phyloP scores from a whole-genome alignment of 2,888 invertebrate species.

The Iphiclides podalirius region DNA sequence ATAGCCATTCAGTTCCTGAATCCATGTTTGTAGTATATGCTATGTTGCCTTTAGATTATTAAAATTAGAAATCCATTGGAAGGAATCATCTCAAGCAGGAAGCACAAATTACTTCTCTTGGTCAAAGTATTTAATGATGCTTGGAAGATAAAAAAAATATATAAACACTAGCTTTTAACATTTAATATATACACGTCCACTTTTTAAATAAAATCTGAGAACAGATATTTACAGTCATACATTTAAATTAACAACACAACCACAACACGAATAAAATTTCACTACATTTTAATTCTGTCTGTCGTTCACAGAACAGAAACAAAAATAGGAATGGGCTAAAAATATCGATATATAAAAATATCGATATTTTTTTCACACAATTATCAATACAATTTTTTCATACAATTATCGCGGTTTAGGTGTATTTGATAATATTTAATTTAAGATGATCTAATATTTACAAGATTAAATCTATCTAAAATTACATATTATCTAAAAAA shows the following conservation, averaged over 20 bases:
- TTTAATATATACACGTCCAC: not conserved
- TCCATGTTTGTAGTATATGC: constrained; percentile 51
- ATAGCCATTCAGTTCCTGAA: constrained; percentile 87
- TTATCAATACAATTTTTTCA: too few relatives aligned
- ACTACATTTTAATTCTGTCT: constrained; percentile 7
- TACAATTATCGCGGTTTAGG: too few relatives aligned
- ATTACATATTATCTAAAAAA: too few relatives aligned
- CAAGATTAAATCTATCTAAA: too few relatives aligned
- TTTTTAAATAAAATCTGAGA: not conserved
- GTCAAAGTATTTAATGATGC: constrained; percentile 10
- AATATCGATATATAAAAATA: too few relatives aligned
- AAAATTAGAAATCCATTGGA: constrained; percentile 37
- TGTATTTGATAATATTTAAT: too few relatives aligned
- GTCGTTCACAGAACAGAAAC: not conserved
- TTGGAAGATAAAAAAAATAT: not conserved
- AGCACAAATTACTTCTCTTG: constrained; percentile 48
- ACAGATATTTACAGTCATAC: not conserved
- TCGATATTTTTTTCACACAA: too few relatives aligned
- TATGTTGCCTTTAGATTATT: constrained; percentile 29
- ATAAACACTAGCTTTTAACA: not conserved
- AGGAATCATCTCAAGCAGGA: constrained; percentile 67
- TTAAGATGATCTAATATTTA: too few relatives aligned
- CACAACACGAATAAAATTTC: constrained; percentile 18
- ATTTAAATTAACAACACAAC: constrained; percentile 16
- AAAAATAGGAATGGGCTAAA: not conserved